Evolutionary conservation across 2,888 invertebrate genomes (phyloP).

Genomic region (Campoletis raptor): DNA sequence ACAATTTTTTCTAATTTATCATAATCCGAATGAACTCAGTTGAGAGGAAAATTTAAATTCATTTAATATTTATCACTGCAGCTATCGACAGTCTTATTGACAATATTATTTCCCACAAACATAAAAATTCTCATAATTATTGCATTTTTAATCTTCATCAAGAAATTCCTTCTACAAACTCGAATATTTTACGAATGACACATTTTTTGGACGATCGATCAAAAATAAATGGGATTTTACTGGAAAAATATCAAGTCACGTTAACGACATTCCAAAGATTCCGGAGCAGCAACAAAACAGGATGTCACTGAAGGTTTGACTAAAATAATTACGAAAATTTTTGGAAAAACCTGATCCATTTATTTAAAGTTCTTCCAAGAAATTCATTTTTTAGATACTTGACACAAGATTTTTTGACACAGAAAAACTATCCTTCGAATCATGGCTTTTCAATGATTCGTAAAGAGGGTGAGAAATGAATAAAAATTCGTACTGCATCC

Average conservation of each 20-base stretch:
- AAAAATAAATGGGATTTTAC: no score
- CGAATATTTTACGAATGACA: background rate
- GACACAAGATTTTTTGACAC: background rate
- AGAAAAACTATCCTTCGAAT: background rate
- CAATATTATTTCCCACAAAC: background rate
- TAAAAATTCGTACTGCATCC: conserved; percentile 32
- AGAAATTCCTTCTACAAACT: background rate
- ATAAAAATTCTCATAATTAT: background rate
- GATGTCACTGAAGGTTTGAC: no score
- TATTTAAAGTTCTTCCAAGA: background rate
- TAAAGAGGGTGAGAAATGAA: conserved; percentile 43
- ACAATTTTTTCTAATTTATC: conserved; percentile 1
- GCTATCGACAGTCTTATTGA: no score
- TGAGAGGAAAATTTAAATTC: background rate
- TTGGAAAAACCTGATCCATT: background rate
- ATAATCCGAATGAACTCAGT: background rate
- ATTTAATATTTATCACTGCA: background rate
- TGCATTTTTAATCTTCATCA: background rate
- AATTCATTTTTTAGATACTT: background rate
- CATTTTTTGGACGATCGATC: no score
- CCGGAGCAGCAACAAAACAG: no score
- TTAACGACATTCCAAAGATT: no score
- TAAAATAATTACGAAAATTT: no score
- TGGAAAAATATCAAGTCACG: no score
- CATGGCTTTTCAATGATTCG: conserved; percentile 35